Evolutionary conservation across 2,888 invertebrate genomes (phyloP), one percentile per base, ranked within the genome.

Genomic region (Crossocerus cetratus): DNA sequence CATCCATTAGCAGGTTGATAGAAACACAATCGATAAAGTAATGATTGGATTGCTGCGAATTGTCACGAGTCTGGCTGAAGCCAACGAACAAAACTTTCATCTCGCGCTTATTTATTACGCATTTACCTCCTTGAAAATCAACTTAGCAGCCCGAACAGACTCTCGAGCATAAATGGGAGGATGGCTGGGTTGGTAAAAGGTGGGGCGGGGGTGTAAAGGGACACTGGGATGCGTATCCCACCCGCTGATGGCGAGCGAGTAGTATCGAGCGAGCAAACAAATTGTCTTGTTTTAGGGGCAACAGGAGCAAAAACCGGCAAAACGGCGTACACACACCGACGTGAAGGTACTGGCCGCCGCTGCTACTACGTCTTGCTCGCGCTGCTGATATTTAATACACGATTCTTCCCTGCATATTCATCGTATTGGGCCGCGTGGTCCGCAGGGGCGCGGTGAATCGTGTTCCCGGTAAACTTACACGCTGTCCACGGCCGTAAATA

Each of bases 1-100:
- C n/a, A n/a, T 82, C 86, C 84, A 87, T 88, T 86, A 86, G 88
- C 83, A 83, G 86, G 86, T 84, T 83, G 87, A 88, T 88, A 88
- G 87, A 86, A 86, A 85, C 87, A 84, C 87, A 84, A 88, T 88
- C 87, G 88, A 88, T 88, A 86, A 85, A 65, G 68, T 60, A 53
- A 49, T 49, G 42, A 75, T 68, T 72, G 71, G 70, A 69, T 69
- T 75, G 63, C 64, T 74, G 57, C 59, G 66, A 59, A 45, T 42
- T 53, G 65, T 69, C 56, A 59, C 60, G 14, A 64, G 69, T 55
- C 11, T 3, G 62, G 18, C 16, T 66, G 81, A 86, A 87, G 84
- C 86, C 81, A 76, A 66, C 78, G 77, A 86, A 88, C 86, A 85
- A 86, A 87, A 87, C 87, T 87, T 87, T 87, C 86, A 87, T 88